Evolutionary conservation across 2,888 invertebrate species (phyloP).

Genomic region (Chrysolina americana): DNA sequence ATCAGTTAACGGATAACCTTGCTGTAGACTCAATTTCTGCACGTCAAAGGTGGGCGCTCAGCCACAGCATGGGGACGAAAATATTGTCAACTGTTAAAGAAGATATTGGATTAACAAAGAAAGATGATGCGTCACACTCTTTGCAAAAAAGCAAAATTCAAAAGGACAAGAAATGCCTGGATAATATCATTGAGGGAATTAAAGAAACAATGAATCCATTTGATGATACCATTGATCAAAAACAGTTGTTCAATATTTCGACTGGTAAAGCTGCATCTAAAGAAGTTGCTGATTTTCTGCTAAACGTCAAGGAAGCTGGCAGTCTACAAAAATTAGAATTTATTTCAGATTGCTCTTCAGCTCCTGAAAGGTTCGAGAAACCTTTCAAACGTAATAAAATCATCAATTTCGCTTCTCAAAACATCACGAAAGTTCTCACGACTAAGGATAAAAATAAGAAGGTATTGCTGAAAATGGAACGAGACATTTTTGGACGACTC

Average conservation of each 20-base stretch:
- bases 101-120: slow-evolving; percentile 48
- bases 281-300: slow-evolving; percentile 56
- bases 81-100: slow-evolving; percentile 28
- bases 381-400: slow-evolving; percentile 52
- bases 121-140: slow-evolving; percentile 57
- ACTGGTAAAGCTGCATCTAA: slow-evolving; percentile 60
- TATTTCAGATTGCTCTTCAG: slow-evolving; percentile 39
- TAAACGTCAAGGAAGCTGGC: slow-evolving; percentile 37
- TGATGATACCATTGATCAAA: slow-evolving; percentile 47
- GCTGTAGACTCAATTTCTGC: slow-evolving; percentile 37
- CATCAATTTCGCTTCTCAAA: slow-evolving; percentile 54
- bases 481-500: slow-evolving; percentile 54
- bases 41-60: slow-evolving; percentile 35
- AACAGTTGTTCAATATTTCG: slow-evolving; percentile 57
- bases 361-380: slow-evolving; percentile 40
- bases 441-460: slow-evolving; percentile 46
- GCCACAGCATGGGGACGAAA: slow-evolving; percentile 7
- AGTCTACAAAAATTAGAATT: slow-evolving; percentile 44
- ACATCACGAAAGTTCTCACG: slow-evolving; percentile 37
- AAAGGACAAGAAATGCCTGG: slow-evolving; percentile 46
- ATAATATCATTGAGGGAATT: slow-evolving; percentile 51
- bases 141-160: slow-evolving; percentile 46
- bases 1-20: slow-evolving; percentile 32
- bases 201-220: slow-evolving; percentile 56
- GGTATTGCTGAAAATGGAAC: slow-evolving; percentile 56